Percentiles rank a stretch among this genome's conserved stretches.
Evolutionary conservation across 2,797 vertebrate species (phyloP).

Genomic region (Acipenser ruthenus): DNA sequence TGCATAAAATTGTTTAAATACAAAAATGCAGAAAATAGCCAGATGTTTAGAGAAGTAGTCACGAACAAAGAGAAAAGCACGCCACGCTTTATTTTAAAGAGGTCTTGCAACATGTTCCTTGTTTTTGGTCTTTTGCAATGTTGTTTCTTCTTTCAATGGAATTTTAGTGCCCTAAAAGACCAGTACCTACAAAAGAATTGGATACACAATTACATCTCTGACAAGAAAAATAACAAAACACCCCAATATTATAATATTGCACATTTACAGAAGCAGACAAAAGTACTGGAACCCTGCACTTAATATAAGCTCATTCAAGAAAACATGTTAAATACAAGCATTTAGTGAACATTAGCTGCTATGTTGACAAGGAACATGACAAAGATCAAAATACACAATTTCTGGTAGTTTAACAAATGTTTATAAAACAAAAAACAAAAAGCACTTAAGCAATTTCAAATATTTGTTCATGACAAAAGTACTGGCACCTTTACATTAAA

Average conservation of each 20-base stretch:
- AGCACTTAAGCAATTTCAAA: too few relatives aligned
- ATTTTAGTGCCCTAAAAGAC: constrained; percentile 68
- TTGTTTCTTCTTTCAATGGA: constrained; percentile 16
- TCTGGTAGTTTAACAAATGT: too few relatives aligned
- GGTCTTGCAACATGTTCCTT: constrained; percentile 48
- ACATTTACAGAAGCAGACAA: too few relatives aligned
- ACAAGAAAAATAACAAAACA: neutral
- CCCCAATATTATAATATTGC: neutral
- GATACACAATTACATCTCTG: neutral
- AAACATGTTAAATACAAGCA: too few relatives aligned
- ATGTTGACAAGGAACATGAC: too few relatives aligned
- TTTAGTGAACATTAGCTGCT: too few relatives aligned
- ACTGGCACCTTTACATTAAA: too few relatives aligned
- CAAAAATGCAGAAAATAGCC: constrained; percentile 46
- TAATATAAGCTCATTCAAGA: neutral
- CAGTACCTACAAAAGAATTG: constrained; percentile 56
- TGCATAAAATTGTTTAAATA: constrained; percentile 51
- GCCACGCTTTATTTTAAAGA: constrained; percentile 49
- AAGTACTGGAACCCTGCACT: neutral
- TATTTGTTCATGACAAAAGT: too few relatives aligned
- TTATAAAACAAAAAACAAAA: too few relatives aligned
- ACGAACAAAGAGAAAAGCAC: constrained; percentile 38
- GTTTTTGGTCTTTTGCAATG: constrained; percentile 29
- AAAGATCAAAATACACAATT: too few relatives aligned
- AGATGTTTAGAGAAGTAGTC: constrained; percentile 33